These are phyloP conservation scores for Axinella damicornis DNA, from an alignment of 37 sponge, comb jelly and placozoan genomes.

Conservation along the genomic window DNA sequence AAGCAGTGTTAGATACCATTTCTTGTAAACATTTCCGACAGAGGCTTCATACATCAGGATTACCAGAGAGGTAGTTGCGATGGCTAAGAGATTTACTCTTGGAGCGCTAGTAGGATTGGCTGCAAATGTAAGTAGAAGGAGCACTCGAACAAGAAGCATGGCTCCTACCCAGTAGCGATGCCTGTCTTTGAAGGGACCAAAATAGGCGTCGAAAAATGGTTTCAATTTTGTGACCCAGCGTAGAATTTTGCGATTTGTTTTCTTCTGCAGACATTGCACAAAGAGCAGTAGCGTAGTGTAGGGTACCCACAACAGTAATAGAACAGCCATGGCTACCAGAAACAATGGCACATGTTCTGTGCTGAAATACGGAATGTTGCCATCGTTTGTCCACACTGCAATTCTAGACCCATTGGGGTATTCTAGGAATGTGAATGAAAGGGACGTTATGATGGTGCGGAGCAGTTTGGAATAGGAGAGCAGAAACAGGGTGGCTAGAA, in stretches of 20 bases:
- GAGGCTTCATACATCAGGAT: not conserved
- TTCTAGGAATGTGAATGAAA: conserved; percentile 7
- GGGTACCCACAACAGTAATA: conserved; percentile 11
- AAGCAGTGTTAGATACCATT: not conserved
- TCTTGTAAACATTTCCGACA: too few species aligned
- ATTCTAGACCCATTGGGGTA: not conserved
- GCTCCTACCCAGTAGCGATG: conserved; percentile 35
- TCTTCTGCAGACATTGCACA: not conserved
- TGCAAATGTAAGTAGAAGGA: not conserved
- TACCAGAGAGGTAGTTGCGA: not conserved
- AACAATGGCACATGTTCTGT: conserved; percentile 2
- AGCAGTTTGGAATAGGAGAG: conserved; percentile 39
- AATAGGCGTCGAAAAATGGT: conserved; percentile 37
- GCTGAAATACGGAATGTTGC: conserved; percentile 6
- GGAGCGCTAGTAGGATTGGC: not conserved
- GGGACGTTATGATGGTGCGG: conserved; percentile 3
- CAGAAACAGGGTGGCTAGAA: conserved; percentile 23
- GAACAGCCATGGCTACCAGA: not conserved
- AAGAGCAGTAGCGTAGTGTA: conserved; percentile 24
- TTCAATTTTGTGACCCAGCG: not conserved
- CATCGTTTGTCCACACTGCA: conserved; percentile 19
- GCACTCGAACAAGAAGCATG: conserved; percentile 22
- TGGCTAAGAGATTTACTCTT: not conserved
- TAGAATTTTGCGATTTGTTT: too few species aligned
- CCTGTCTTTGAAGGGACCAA: conserved; percentile 17